Base-by-base conservation (phyloP, 2,113 vertebrate genomes). In the Brachionichthys hirsutus region DNA sequence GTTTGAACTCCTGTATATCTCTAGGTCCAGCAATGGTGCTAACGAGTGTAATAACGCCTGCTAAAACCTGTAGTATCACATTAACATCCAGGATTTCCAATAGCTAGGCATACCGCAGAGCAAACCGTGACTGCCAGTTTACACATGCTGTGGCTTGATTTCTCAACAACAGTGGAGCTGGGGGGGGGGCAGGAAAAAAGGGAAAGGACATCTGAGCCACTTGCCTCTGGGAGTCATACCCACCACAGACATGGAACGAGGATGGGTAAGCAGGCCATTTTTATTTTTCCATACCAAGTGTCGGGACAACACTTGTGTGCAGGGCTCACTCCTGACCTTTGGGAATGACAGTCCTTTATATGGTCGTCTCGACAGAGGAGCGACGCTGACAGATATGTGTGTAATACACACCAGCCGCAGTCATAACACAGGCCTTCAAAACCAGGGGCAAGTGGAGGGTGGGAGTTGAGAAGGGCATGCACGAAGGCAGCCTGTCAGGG, bases 271-370 rank as follows among this genome's bases (percentile, higher is more conserved):
- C 75, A 46, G 75, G 60, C 50, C 48, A 53, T 77, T 76, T 76
- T 79, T 84, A 79, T 85, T 86, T 88, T 88, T 89, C 76, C 87
- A 84, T 88, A 87, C 89, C 80, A 73, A 86, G 81, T 82, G 79
- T 88, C 83, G 86, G 87, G 84, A 88, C 89, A 91, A 89, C 89
- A 92, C 90, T 91, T 92, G 91, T 87, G 87, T 88, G 84, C 73
- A 89, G 78, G 83, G 79, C 88, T 92, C 89, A 92, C 84, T 85
- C 56, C 54, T 89, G 89, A 92, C 90, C 88, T 92, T 92, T 91
- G 83, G 62, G 90, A 85, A 87, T 91, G 91, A 90, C 90, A 92
- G 89, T 80, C 77, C 88, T 91, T 90, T 89, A 90, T 90, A 91
- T 85, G 88, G 86, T 84, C 62, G 67, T 89, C 87, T 89, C 84